Evolutionary conservation across 92 coral and sea anemone genomes (phyloP).

Genomic region (Ricordea florida): DNA sequence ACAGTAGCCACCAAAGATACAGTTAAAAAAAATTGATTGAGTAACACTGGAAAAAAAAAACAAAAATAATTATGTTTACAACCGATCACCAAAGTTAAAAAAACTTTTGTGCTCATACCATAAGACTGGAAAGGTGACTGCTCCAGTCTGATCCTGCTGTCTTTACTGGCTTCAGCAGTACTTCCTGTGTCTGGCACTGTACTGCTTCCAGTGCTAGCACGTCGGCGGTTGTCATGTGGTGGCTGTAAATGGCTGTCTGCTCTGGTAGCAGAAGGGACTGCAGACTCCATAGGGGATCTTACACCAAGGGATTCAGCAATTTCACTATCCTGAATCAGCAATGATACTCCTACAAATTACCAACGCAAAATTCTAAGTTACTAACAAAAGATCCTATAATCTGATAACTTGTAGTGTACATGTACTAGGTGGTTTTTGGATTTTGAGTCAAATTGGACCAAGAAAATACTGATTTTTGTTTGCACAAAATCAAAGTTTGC

Average conservation of each 20-base stretch:
- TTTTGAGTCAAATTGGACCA: too few species aligned
- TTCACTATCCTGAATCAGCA: conserved; percentile 92
- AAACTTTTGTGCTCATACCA: conserved; percentile 37
- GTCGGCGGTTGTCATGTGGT: conserved; percentile 40
- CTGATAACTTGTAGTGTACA: too few species aligned
- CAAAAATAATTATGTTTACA: too few species aligned
- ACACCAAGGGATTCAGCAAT: conserved; percentile 69
- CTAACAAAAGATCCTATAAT: too few species aligned
- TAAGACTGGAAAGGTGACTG: conserved; percentile 62
- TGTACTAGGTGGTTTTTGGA: too few species aligned
- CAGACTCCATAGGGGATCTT: conserved; percentile 27
- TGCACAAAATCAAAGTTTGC: too few species aligned
- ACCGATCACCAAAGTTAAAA: background rate
- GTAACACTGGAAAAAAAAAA: too few species aligned
- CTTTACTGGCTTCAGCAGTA: conserved; percentile 11
- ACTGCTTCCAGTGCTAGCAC: conserved; percentile 81
- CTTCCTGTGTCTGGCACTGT: conserved; percentile 65
- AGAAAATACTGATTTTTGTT: too few species aligned
- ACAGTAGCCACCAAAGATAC: too few species aligned
- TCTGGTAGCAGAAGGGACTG: background rate
- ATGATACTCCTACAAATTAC: conserved; percentile 71
- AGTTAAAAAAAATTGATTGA: too few species aligned
- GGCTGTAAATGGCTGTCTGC: conserved; percentile 4
- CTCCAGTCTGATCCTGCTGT: conserved; percentile 25
- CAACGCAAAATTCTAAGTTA: too few species aligned